Base-by-base conservation (phyloP, 2,113 vertebrate species). In the Artemisiospiza belli region DNA sequence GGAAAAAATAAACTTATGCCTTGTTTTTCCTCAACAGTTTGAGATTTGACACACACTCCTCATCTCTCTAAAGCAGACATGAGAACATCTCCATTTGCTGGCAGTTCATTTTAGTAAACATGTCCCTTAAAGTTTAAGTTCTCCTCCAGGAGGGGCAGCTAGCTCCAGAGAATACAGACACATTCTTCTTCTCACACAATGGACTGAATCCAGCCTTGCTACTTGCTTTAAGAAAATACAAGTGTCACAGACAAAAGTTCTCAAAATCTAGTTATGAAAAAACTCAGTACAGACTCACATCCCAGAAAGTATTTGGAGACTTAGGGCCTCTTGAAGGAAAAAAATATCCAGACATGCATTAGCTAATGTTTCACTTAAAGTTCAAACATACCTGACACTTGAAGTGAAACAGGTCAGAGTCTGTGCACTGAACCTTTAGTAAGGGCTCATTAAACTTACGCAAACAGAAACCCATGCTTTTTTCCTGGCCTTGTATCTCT, bases 341-440 rank as follows among this genome's bases (percentile, higher is more conserved):
- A 44, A 78, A 81, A 81, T 86, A 84, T 25, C 39, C 80, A 95
- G 89, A 94, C 63, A 15, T 24, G 19, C 14, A 25, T 61, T 72
- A 76, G 91, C 66, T 97, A 95, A 95, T 91, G 81, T 95, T 95
- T 96, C 81, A 92, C 87, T 51, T 79, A 2, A 64, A 95, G 74
- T 76, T 95, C 77, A 95, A 94, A 89, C 70, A 91, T 43, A 94
- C 22, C 66, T 79, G 77, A 94, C 91, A 82, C 66, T 84, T 81
- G 46, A 94, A 95, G 67, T 74, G 75, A 94, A 95, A 85, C 55
- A 88, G 75, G 82, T 95, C 21, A 1, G 84, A 95, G 70, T 89
- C 87, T 95, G 55, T 16, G 27, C 70, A 77, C 59, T 15, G 3
- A 92, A 92, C 63, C 67, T 89, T 82, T 54, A 89, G 77, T 49